Base-by-base conservation (phyloP, 2,113 vertebrate genomes). In the Malurus cyaneus region DNA sequence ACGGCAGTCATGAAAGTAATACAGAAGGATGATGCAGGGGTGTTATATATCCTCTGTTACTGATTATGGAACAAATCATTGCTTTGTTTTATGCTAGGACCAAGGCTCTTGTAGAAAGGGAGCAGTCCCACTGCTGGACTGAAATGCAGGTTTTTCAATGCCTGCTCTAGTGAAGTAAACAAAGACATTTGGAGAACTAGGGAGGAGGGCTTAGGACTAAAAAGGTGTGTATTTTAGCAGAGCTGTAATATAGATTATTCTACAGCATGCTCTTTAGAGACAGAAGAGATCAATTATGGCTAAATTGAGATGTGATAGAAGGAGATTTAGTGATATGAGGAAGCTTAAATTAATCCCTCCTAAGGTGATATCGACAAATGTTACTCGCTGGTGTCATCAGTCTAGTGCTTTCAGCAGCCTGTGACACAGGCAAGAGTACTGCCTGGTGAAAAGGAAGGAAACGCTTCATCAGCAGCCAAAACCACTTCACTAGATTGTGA, bases 271-370 rank as follows among this genome's bases (percentile, higher is more conserved):
- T 88, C 49, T 92, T 80, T 67, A 93, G 86, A 91, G 91, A 89
- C 80, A 92, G 65, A 89, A 78, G n/a, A 94, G 91, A 94, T 94
- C 92, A 96, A 94, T 96, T 96, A 93, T 79, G 84, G 77, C 73
- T 93, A 94, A 96, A 94, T 46, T 93, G 78, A 94, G 91, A 78
- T 91, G 89, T 84, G 69, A 93, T 92, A 72, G 70, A 80, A 88
- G 71, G 76, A 90, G 72, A 93, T 93, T 95, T 86, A 92, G 69
- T 56, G 69, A 89, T 89, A 94, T 34, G 36, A 85, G 77, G 65
- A 89, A 92, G 77, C 65, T 93, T 86, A 94, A 92, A 94, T 93
- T 94, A 96, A 94, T 93, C 80, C 83, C 44, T 78, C 28, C 44
- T 88, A 92, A 92, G 77, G 77, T 81, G 64, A 49, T 91, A 95